Evolutionary conservation across 2,797 vertebrate genomes (phyloP).

Genomic region (Myiotriccus ornatus): DNA sequence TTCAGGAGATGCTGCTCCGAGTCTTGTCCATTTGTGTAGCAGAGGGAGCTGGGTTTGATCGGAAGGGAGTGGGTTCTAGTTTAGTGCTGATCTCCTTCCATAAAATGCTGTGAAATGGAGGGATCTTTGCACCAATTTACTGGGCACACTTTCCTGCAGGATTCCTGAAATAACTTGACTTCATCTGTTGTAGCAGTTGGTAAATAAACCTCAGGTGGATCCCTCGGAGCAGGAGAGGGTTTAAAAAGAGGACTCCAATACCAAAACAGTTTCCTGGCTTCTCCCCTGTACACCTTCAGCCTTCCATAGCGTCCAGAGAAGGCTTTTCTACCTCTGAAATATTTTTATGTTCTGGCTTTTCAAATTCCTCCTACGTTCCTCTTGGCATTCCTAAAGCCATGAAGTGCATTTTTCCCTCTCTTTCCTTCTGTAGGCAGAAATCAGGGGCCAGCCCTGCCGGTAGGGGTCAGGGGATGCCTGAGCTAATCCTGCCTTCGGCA

Average conservation of each 20-base stretch:
- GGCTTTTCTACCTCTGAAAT: neutral
- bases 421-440: neutral
- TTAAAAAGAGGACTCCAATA: neutral
- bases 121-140: neutral
- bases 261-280: neutral
- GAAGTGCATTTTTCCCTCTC: neutral
- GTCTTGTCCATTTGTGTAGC: neutral
- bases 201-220: neutral
- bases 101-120: neutral
- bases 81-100: neutral
- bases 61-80: neutral
- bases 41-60: neutral
- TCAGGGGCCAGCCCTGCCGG: neutral
- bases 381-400: neutral
- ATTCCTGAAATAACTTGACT: neutral
- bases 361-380: neutral
- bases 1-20: neutral
- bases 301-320: neutral
- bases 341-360: neutral
- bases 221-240: neutral
- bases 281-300: neutral
- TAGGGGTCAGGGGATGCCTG: slow-evolving; percentile 17
- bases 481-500: neutral
- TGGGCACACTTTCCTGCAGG: neutral
- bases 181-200: neutral